These are phyloP conservation scores for Clavelina lepadiformis DNA, from an alignment of 23 tunicate genomes.

Conservation along the genomic window DNA sequence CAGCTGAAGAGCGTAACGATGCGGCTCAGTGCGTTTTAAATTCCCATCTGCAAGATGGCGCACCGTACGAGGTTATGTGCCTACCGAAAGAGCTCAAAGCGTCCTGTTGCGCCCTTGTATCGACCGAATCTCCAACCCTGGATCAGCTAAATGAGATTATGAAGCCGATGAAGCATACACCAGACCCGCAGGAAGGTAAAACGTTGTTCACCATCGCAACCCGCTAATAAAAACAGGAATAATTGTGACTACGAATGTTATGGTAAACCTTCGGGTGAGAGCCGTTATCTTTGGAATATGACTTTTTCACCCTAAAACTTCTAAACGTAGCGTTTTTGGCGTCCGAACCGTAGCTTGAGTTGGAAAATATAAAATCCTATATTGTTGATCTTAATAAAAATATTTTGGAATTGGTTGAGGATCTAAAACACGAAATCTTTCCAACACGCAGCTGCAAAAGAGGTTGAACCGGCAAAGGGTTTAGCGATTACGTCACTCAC, in stretches of 20 bases:
- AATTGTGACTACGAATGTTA: too few species aligned
- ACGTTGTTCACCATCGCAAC: background rate
- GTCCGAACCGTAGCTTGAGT: too few species aligned
- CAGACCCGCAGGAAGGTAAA: too few species aligned
- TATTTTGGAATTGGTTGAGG: too few species aligned
- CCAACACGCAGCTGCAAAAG: background rate
- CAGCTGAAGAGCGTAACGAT: constrained; percentile 9
- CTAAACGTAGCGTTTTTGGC: too few species aligned
- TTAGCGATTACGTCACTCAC: background rate
- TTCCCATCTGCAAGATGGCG: constrained; percentile 7
- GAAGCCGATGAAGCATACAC: background rate
- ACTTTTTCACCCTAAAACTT: too few species aligned
- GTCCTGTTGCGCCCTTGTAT: constrained; percentile 14
- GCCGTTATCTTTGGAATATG: too few species aligned
- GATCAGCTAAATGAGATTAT: constrained; percentile 23
- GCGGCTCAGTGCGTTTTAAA: constrained; percentile 29
- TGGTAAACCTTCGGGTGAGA: too few species aligned
- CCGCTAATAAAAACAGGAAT: too few species aligned
- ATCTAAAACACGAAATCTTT: background rate
- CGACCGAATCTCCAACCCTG: background rate
- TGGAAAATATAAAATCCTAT: too few species aligned
- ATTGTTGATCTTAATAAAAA: too few species aligned
- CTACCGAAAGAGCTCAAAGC: constrained; percentile 26
- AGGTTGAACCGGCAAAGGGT: background rate
- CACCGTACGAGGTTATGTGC: constrained; percentile 27